Evolutionary conservation across 2,113 vertebrate species (phyloP), one percentile per base, ranked within the genome.

Genomic region (Furnarius figulus): DNA sequence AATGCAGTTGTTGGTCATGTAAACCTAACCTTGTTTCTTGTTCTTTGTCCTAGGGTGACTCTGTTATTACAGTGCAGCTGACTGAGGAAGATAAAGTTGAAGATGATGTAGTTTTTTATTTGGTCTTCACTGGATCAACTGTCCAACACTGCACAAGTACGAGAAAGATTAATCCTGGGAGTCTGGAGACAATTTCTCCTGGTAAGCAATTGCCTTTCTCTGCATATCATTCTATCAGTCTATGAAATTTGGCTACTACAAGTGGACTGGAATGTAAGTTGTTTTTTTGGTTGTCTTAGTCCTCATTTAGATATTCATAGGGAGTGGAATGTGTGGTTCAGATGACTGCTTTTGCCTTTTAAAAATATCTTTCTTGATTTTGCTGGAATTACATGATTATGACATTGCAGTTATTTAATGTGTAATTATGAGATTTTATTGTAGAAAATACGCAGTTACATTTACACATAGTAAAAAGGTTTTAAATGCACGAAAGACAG

Each of bases 71-170:
- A 7, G 98, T 99, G 73, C 96, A 99, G 97, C 98, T 99, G 89
- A 94, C 98, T 11, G 98, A 99, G 89, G 99, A 99, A 68, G 97
- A 97, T 58, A 96, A 96, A 93, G 96, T 98, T 62, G 98, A 98
- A 85, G 98, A 99, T 88, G 98, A 99, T 91, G 98, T 98, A 76
- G 98, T 98, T 95, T 99, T 99, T 96, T 99, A 99, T 98, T 98
- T 99, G 96, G 97, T 99, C 78, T 99, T 99, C 95, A 98, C 98
- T 72, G 99, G 99, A 67, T 99, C 99, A 53, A 98, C 98, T 56
- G 98, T 99, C 95, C 98, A 98, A 67, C 99, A 99, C 97, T 98
- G 99, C 89, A 98, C 99, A 95, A 99, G 98, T 96, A 99, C 99
- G 3, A 97, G 98, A 65, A 99, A 98, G 93, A 98, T 98, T 94